phyloP scores from a whole-genome alignment of 2,888 invertebrate species.

The Galerucella calmariensis region DNA sequence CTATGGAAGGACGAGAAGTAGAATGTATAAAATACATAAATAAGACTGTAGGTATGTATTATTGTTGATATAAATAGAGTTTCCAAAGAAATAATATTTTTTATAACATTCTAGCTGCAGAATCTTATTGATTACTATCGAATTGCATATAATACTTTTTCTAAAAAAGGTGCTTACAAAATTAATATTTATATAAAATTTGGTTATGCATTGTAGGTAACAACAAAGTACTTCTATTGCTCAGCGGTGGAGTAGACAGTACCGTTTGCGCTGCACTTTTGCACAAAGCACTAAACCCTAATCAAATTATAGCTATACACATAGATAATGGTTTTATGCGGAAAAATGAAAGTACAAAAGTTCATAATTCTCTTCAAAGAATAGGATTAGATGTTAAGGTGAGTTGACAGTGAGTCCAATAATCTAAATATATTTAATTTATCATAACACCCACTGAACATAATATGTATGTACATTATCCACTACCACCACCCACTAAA shows the following conservation, averaged over 20 bases:
- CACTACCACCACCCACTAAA: too few species aligned
- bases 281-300: constrained; percentile 87
- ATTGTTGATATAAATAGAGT: not conserved
- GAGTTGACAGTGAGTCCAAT: constrained; percentile 1
- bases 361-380: constrained; percentile 55
- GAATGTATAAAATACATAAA: constrained; percentile 93
- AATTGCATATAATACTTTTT: too few species aligned
- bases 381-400: constrained; percentile 68
- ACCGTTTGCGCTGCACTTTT: constrained; percentile 98
- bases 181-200: not conserved
- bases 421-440: not conserved
- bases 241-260: constrained; percentile 99
- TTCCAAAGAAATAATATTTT: too few species aligned
- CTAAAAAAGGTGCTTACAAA: not conserved
- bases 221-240: constrained; percentile 88
- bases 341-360: constrained; percentile 85
- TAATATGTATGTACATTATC: too few species aligned
- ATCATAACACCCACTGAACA: too few species aligned
- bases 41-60: constrained; percentile 75
- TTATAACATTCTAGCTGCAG: too few species aligned
- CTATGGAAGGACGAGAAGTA: constrained; percentile 86
- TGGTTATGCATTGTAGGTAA: constrained; percentile 64
- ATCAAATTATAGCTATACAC: constrained; percentile 95
- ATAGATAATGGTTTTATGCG: constrained; percentile 99
- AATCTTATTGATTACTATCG: too few species aligned